Conservation (phyloP, 2,113 vertebrate genomes). For the Hydropotes inermis region DNA sequence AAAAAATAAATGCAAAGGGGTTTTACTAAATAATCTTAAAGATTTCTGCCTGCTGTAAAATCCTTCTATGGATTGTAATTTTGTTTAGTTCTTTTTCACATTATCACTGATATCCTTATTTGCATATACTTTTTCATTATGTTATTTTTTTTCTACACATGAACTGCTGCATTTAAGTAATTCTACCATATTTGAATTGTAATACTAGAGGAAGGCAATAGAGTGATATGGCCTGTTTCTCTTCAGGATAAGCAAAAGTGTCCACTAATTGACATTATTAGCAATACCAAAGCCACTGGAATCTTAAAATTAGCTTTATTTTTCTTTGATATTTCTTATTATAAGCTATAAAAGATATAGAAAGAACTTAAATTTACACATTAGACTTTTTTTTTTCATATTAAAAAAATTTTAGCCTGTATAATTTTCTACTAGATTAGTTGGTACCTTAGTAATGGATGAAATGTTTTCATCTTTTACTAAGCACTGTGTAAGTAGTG, state of each 20-base stretch:
- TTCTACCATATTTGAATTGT: neutral
- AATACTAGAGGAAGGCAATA: neutral
- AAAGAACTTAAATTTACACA: neutral
- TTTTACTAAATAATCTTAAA: slow-evolving; percentile 6
- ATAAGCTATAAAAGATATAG: neutral
- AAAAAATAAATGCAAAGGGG: neutral
- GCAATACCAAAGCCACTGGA: slow-evolving; percentile 7
- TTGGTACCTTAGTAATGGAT: neutral
- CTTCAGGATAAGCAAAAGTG: neutral
- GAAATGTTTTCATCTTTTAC: neutral
- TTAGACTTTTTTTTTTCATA: neutral
- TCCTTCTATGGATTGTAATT: neutral
- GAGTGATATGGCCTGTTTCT: neutral
- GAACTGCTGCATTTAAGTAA: neutral
- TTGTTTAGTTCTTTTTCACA: neutral
- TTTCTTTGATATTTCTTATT: slow-evolving; percentile 17
- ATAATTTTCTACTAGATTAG: neutral
- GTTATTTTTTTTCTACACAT: neutral
- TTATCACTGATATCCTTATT: neutral
- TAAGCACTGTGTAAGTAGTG: neutral
- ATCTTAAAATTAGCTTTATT: slow-evolving; percentile 13
- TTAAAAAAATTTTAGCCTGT: neutral
- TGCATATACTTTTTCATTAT: neutral
- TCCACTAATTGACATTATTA: neutral
- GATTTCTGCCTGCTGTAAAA: neutral